phyloP scores from a whole-genome alignment of 2,888 invertebrate species.

The Dryocosmus kuriphilus region DNA sequence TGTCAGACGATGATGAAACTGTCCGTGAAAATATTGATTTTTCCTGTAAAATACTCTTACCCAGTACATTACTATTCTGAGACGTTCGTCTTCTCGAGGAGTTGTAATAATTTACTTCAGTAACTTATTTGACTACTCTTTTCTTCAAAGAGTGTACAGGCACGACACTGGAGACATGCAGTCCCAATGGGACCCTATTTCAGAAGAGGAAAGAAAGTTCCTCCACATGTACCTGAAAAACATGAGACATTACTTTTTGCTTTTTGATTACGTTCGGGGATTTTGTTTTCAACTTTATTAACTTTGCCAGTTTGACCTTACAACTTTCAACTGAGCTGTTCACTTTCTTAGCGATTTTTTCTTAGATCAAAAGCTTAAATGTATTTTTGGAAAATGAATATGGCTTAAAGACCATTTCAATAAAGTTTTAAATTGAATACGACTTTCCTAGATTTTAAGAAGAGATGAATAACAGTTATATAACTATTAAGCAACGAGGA shows the following conservation, averaged over 20 bases:
- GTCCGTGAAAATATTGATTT: constrained; percentile 54
- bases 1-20: constrained; percentile 53
- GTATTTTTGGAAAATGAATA: not conserved
- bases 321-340: no score
- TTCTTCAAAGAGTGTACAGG: constrained; percentile 39
- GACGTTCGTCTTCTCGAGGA: constrained; percentile 56
- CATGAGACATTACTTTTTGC: not conserved
- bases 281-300: not conserved
- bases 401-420: not conserved
- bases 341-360: no score
- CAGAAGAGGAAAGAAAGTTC: not conserved
- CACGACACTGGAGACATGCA: not conserved
- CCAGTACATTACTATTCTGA: constrained; percentile 56
- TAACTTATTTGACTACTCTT: constrained; percentile 54
- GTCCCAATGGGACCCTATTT: not conserved
- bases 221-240: not conserved
- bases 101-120: constrained; percentile 57
- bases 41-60: constrained; percentile 55
- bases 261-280: not conserved
- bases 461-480: constrained; percentile 9
- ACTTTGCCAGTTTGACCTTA: not conserved
- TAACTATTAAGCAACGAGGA: constrained; percentile 8
- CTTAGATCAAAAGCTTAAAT: not conserved
- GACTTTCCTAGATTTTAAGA: not conserved
- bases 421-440: not conserved